Evolutionary conservation across 2,797 vertebrate genomes (phyloP), one percentile per base, ranked within the genome.

Genomic region (Artibeus jamaicensis): DNA sequence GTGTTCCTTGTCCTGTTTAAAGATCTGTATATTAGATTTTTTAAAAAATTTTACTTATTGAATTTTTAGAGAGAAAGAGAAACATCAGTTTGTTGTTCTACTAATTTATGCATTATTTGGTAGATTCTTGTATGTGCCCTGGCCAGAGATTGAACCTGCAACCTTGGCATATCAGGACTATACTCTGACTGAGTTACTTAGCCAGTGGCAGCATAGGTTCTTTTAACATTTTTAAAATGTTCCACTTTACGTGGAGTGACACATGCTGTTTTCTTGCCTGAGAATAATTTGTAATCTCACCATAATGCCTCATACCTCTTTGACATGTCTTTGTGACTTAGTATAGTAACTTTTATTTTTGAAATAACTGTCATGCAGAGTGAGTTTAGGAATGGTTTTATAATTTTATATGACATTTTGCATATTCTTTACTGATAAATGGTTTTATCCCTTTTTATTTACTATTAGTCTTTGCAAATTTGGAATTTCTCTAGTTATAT

Each of bases 281-380:
- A 65, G 6, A n/a, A 42, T 90, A 86, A 57, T 88, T 95, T 94
- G 50, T 89, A 59, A 76, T 86, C 50, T 95, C 44, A 82, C 19
- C 39, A 57, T 68, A 78, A 50, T 86, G 55, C 86, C 34, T 95
- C 68, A 86, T 37, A 44, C 82, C 86, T 92, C 55, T 79, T 90
- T 92, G 55, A 37, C 73, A 53, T 78, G 70, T 68, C 65, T 93
- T 94, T 86, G 15, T 92, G 22, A 76, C 44, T 84, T 95, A 86
- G 39, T 81, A 42, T 74, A 79, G 53, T 82, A 59, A 55, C 8
- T 73, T 81, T 86, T 82, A 62, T 73, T 65, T 90, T 89, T 87
- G 59, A 65, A 68, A 15, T 87, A 62, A 89, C 78, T 92, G 76
- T 95, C 57, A 34, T 86, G 53, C 18, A 68, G 29, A 92, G 34